Base-by-base conservation (phyloP, 2,113 vertebrate genomes). In the Aegypius monachus region DNA sequence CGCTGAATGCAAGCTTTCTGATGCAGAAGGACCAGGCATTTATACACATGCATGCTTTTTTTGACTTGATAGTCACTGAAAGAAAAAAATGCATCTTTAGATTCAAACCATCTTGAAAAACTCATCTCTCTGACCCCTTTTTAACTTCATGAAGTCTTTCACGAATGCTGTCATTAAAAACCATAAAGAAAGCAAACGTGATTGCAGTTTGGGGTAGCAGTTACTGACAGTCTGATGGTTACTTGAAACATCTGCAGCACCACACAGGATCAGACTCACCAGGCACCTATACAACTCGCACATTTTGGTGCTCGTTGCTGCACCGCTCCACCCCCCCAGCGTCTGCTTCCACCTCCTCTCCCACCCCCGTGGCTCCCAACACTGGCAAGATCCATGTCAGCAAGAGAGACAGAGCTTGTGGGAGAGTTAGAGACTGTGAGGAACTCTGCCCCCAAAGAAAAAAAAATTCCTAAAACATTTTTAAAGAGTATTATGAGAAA, bases 231-330 rank as follows among this genome's bases (percentile, higher is more conserved):
- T 1, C 0, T 10, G 65, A 56, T 1, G 3, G 27, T 36, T 59
- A 47, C 27, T 12, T 12, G n/a, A 63, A 92, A 79, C 20, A 20
- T 8, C 16, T 16, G 86, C 52, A 74, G 66, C 42, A 71, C 11
- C 31, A 13, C 5, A 7, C 34, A 56, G 48, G 40, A 38, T 50
- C 63, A 79, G 61, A 29, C 52, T 32, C 32, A 6, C 0, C 0
- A 71, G 47, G 56, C 13, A 10, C 38, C 45, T 2, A 9, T 0
- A 34, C 38, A 47, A 21, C 23, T 90, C 1, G 2, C 7, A 9
- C 0, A 5, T 55, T 29, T 23, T 29, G 45, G 9, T 56, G 32
- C 71, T 67, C 4, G 7, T 38, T 6, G 2, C 29, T 62, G 59
- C 9, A 9, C 6, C 13, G 3, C 63, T 89, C 56, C 42, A 36